These are phyloP conservation scores for Epistrophella euchroma DNA, from an alignment of 2,888 invertebrate species.

Conservation along the genomic window DNA sequence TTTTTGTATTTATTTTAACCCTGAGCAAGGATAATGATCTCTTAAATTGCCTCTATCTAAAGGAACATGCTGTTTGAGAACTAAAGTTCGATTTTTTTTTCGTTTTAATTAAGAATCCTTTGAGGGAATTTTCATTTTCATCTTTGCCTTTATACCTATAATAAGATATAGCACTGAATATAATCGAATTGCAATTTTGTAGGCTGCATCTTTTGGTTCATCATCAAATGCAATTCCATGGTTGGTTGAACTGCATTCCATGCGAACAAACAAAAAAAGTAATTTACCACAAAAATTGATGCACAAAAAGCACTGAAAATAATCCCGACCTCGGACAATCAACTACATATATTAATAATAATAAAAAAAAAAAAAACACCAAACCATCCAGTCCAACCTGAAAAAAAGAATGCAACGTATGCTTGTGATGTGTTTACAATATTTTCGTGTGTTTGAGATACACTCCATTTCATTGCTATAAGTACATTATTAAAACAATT, in stretches of 20 bases:
- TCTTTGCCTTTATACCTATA: neutral
- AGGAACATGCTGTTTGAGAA: slow-evolving; percentile 11
- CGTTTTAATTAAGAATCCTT: slow-evolving; percentile 58
- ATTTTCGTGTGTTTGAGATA: slow-evolving; percentile 30
- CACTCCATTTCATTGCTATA: neutral
- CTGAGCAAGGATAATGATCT: slow-evolving; percentile 60
- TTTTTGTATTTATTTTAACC: neutral
- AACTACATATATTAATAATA: slow-evolving; percentile 4
- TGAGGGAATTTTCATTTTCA: slow-evolving; percentile 27
- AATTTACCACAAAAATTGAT: slow-evolving; percentile 16
- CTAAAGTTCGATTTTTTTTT: neutral
- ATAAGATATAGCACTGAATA: slow-evolving; percentile 18
- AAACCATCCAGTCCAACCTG: slow-evolving; percentile 1
- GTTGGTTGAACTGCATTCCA: slow-evolving; percentile 53
- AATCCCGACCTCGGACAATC: slow-evolving; percentile 71
- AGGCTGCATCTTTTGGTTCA: slow-evolving; percentile 14
- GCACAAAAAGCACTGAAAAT: slow-evolving; percentile 25
- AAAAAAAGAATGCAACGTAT: slow-evolving; percentile 35
- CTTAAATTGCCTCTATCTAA: slow-evolving; percentile 32
- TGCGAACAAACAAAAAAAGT: neutral
- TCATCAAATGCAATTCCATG: slow-evolving; percentile 42
- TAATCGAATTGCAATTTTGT: slow-evolving; percentile 68
- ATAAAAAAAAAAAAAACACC: neutral
- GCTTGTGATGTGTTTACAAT: slow-evolving; percentile 54
- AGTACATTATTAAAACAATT: too few relatives aligned